Evolutionary conservation across 1,140 invertebrate genomes (phyloP).

Genomic region (Drosophila ananassae): DNA sequence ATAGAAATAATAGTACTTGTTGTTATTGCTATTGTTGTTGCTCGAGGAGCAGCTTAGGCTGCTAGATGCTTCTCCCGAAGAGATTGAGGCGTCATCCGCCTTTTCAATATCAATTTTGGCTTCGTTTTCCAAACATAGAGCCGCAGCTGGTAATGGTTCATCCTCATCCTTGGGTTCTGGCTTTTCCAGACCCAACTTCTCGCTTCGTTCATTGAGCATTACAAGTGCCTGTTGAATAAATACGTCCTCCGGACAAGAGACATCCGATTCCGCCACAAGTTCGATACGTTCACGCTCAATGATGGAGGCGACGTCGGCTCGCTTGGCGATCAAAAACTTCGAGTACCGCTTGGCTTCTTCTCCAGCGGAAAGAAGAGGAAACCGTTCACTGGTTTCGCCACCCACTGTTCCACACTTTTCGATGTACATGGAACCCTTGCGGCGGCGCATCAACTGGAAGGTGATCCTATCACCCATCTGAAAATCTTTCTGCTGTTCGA

Average conservation of each 20-base stretch:
- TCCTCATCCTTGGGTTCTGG: slow-evolving; percentile 28
- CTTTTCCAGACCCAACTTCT: slow-evolving; percentile 51
- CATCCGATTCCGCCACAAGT: slow-evolving; percentile 88
- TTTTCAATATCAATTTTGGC: slow-evolving; percentile 45
- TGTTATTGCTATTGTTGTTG: slow-evolving; percentile 45
- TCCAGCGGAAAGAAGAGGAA: slow-evolving; percentile 74
- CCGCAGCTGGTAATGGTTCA: slow-evolving; percentile 4
- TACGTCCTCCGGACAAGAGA: slow-evolving; percentile 91
- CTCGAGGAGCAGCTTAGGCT: slow-evolving; percentile 46
- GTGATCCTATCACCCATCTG: slow-evolving; percentile 90
- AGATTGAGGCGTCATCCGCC: slow-evolving; percentile 57
- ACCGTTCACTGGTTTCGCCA: slow-evolving; percentile 40
- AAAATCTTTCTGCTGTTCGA: slow-evolving; percentile 84
- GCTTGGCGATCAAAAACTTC: slow-evolving; percentile 91
- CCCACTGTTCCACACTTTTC: slow-evolving; percentile 84
- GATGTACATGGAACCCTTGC: slow-evolving; percentile 90
- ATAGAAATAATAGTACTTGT: slow-evolving; percentile 93
- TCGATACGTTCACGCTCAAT: slow-evolving; percentile 90
- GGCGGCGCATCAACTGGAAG: slow-evolving; percentile 94
- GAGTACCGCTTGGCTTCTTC: slow-evolving; percentile 86
- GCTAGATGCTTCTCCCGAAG: slow-evolving; percentile 52
- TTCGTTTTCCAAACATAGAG: slow-evolving; percentile 6
- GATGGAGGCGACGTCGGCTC: slow-evolving; percentile 87
- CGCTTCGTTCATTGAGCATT: slow-evolving; percentile 85
- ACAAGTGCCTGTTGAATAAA: slow-evolving; percentile 93